Conservation (phyloP, 2,888 invertebrate genomes). For the Magallana nippona region DNA sequence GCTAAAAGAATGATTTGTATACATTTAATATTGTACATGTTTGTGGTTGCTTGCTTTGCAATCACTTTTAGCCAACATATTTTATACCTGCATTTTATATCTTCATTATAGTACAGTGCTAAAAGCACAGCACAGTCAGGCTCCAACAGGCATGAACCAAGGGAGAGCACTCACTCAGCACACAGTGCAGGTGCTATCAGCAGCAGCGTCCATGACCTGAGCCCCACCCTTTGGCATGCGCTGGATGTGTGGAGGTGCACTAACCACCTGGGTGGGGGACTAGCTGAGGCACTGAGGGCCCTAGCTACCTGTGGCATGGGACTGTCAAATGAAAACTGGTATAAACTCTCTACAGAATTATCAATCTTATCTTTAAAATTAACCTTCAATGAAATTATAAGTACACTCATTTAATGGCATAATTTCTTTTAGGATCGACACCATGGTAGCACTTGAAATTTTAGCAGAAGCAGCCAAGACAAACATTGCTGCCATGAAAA, state of each 20-base stretch:
- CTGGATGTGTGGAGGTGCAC: conserved; percentile 80
- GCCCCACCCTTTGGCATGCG: conserved; percentile 79
- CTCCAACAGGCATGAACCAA: conserved; percentile 42
- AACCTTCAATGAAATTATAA: too few species aligned
- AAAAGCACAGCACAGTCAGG: conserved; percentile 48
- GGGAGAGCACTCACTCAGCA: conserved; percentile 51
- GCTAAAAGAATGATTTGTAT: too few species aligned
- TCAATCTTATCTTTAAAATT: too few species aligned
- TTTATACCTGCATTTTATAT: too few species aligned
- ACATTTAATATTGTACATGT: too few species aligned
- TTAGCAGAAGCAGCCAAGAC: conserved; percentile 76
- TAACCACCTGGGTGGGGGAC: conserved; percentile 71
- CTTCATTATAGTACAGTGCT: conserved; percentile 44
- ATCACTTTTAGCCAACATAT: too few species aligned
- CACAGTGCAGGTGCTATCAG: conserved; percentile 73
- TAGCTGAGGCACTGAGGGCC: conserved; percentile 72
- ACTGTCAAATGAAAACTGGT: conserved; percentile 78
- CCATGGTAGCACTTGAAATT: conserved; percentile 74
- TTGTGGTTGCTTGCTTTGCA: too few species aligned
- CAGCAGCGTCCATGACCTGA: conserved; percentile 79
- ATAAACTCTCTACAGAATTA: too few species aligned
- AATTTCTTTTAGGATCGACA: conserved; percentile 72
- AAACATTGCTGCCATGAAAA: conserved; percentile 70
- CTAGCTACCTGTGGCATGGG: conserved; percentile 76
- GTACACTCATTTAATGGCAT: too few species aligned